Evolutionary conservation across 2,113 vertebrate genomes (phyloP).

Genomic region (Butastur rufipennis): DNA sequence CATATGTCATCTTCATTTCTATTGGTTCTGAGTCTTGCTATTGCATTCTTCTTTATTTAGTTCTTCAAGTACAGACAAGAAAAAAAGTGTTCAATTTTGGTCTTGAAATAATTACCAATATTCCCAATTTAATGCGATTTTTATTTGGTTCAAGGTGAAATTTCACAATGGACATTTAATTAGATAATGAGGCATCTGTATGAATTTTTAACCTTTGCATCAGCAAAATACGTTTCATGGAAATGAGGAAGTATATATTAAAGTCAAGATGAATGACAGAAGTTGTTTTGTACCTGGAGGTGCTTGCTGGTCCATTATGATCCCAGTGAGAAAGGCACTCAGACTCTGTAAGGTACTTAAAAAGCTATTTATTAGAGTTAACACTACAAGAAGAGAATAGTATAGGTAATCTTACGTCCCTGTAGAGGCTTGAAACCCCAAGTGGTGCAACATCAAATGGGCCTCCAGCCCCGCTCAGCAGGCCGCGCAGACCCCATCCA

Average conservation of each 20-base stretch:
- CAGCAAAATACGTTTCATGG: neutral
- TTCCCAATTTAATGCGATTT: neutral
- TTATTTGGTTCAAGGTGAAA: neutral
- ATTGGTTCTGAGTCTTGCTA: neutral
- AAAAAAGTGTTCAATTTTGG: neutral
- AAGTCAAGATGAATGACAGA: neutral
- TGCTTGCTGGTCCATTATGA: neutral
- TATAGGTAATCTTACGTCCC: neutral
- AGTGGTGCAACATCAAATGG: too few relatives aligned
- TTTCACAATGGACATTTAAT: neutral
- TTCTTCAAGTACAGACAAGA: neutral
- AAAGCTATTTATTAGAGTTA: neutral
- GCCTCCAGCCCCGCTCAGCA: neutral
- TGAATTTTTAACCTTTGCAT: neutral
- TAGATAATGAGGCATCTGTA: neutral
- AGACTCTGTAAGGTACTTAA: neutral
- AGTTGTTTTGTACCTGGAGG: neutral
- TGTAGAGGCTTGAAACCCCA: neutral
- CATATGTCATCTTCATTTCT: neutral
- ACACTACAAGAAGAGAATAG: neutral
- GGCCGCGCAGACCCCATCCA: accelerated
- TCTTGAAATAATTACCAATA: neutral
- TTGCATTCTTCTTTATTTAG: neutral
- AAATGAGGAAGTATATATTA: neutral
- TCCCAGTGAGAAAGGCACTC: neutral